phyloP scores from a whole-genome alignment of 2,888 invertebrate species.

The Girardia tigrina region DNA sequence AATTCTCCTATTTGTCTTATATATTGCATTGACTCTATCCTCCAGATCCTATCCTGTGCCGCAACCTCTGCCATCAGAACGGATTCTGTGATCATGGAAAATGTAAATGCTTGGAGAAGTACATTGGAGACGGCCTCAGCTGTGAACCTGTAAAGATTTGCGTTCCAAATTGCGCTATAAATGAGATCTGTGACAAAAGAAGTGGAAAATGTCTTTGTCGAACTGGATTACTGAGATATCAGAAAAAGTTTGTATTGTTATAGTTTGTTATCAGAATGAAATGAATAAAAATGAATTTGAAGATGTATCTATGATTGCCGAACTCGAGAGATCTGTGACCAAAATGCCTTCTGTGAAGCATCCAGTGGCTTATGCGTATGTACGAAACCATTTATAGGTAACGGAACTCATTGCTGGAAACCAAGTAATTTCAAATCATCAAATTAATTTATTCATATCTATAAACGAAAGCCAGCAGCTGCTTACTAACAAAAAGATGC shows the following conservation, averaged over 20 bases:
- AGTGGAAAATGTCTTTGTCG: not conserved
- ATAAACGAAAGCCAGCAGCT: too few species aligned
- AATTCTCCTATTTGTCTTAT: too few species aligned
- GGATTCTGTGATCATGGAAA: too few species aligned
- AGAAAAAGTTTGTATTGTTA: not conserved
- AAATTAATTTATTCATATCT: not conserved
- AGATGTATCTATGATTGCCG: not conserved
- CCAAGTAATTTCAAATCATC: not conserved
- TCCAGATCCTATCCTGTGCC: too few species aligned
- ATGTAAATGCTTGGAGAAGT: too few species aligned
- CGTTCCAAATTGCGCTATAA: too few species aligned
- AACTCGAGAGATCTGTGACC: not conserved
- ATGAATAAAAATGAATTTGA: not conserved
- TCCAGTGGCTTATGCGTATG: not conserved
- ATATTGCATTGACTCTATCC: too few species aligned
- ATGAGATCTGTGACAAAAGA: not conserved
- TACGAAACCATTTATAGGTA: not conserved
- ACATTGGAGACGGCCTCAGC: too few species aligned
- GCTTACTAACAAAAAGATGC: too few species aligned
- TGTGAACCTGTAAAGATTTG: too few species aligned
- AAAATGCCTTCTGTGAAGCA: not conserved
- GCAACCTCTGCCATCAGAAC: too few species aligned
- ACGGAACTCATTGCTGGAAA: not conserved
- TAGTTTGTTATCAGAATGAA: not conserved
- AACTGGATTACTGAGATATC: not conserved